phyloP scores from a whole-genome alignment of 2,113 vertebrate species.

The Rhinogobius similis region DNA sequence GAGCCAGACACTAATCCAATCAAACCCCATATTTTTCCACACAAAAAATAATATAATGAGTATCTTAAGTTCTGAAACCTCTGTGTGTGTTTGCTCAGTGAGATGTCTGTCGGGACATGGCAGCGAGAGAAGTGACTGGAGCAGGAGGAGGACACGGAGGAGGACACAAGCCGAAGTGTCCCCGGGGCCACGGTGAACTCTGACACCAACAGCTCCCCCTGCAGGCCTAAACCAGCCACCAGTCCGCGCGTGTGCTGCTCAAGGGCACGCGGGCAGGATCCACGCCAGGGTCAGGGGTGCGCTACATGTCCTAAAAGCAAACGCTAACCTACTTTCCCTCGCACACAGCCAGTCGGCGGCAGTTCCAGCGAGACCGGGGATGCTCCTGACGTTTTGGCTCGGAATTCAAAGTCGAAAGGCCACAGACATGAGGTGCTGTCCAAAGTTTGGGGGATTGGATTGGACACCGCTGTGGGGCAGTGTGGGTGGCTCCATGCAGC shows the following conservation, averaged over 20 bases:
- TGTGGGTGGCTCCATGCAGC: slow-evolving; percentile 41
- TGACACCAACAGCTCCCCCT: slow-evolving; percentile 66
- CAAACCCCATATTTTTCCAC: no score
- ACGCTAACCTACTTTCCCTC: slow-evolving; percentile 74
- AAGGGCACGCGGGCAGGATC: slow-evolving; percentile 64
- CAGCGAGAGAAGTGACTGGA: not conserved
- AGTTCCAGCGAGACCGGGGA: slow-evolving; percentile 29
- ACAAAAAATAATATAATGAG: no score
- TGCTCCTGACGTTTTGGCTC: slow-evolving; percentile 24
- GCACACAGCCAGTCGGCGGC: not conserved
- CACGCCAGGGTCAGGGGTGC: slow-evolving; percentile 71
- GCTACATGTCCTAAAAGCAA: slow-evolving; percentile 76
- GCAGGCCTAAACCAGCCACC: slow-evolving; percentile 44
- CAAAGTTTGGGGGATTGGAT: slow-evolving; percentile 44
- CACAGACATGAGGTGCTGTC: slow-evolving; percentile 49
- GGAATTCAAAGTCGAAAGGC: slow-evolving; percentile 67
- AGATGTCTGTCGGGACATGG: slow-evolving; percentile 22
- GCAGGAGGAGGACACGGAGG: slow-evolving; percentile 28
- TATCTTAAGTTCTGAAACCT: no score
- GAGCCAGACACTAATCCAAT: no score
- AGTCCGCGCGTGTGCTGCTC: slow-evolving; percentile 42
- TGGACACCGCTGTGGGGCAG: slow-evolving; percentile 23
- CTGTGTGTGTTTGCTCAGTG: not conserved
- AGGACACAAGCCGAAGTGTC: slow-evolving; percentile 69
- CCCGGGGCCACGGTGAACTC: slow-evolving; percentile 65